phyloP scores from a whole-genome alignment of 2,888 invertebrate species.

The Formica aserva region DNA sequence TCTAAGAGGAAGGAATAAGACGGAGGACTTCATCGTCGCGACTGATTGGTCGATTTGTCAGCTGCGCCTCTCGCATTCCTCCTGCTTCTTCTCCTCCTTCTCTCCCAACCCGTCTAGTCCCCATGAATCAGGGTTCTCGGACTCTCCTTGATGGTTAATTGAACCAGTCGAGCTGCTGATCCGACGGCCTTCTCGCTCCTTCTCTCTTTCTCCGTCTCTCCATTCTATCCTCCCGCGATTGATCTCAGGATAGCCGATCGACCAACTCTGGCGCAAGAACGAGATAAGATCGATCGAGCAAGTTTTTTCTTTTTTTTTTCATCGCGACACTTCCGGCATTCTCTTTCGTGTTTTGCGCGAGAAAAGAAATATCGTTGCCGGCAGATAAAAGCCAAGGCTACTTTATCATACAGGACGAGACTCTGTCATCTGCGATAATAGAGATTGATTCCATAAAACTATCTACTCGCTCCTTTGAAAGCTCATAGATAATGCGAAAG shows the following conservation, averaged over 20 bases:
- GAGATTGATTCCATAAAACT: slow-evolving; percentile 35
- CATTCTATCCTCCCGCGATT: slow-evolving; percentile 57
- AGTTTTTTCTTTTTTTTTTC: slow-evolving; percentile 61
- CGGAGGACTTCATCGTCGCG: slow-evolving; percentile 82
- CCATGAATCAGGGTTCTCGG: slow-evolving; percentile 68
- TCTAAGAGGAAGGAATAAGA: slow-evolving; percentile 78
- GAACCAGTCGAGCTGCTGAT: slow-evolving; percentile 79
- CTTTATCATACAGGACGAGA: slow-evolving; percentile 37
- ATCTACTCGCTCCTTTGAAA: neutral
- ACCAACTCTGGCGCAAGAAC: slow-evolving; percentile 75
- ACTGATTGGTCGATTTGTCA: slow-evolving; percentile 84
- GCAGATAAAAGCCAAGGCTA: slow-evolving; percentile 43
- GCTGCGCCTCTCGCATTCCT: slow-evolving; percentile 52
- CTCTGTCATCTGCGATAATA: slow-evolving; percentile 39
- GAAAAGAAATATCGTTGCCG: slow-evolving; percentile 39
- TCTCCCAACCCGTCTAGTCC: slow-evolving; percentile 58
- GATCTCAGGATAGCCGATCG: slow-evolving; percentile 75
- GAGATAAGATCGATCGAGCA: slow-evolving; percentile 74
- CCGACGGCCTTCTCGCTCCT: slow-evolving; percentile 65
- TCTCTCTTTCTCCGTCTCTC: slow-evolving; percentile 25
- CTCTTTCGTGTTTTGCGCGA: slow-evolving; percentile 20
- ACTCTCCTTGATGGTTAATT: slow-evolving; percentile 78
- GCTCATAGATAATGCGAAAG: neutral
- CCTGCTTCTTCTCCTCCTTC: slow-evolving; percentile 40
- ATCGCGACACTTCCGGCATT: slow-evolving; percentile 51